Evolutionary conservation across 1,140 invertebrate genomes (phyloP).

Genomic region (Tigriopus japonicus): DNA sequence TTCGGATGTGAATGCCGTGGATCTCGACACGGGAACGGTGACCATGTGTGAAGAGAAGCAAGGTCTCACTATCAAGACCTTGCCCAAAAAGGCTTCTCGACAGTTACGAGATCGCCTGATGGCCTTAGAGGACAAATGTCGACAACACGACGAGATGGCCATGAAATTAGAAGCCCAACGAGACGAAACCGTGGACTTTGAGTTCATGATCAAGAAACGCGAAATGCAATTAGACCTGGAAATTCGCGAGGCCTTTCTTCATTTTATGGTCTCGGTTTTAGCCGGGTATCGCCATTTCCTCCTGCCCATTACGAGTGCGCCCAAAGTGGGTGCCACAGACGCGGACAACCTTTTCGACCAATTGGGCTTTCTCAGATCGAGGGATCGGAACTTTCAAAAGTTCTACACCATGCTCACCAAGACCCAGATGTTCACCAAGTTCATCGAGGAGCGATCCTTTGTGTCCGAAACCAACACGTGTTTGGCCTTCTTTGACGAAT

Average conservation of each 20-base stretch:
- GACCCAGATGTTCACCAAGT: constrained; percentile 84
- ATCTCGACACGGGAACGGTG: constrained; percentile 87
- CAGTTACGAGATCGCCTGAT: constrained; percentile 51
- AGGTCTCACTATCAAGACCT: constrained; percentile 53
- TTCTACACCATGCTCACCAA: constrained; percentile 73
- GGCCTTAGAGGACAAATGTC: constrained; percentile 38
- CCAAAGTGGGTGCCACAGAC: constrained; percentile 80
- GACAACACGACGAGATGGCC: constrained; percentile 27
- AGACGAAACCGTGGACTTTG: constrained; percentile 4
- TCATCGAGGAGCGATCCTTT: constrained; percentile 96
- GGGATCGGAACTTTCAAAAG: constrained; percentile 66
- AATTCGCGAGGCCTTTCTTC: constrained; percentile 4
- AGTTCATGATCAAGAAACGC: constrained; percentile 6
- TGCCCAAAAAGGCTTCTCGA: constrained; percentile 71
- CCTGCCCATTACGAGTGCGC: constrained; percentile 82
- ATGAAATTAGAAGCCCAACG: constrained; percentile 47
- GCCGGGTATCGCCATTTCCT: constrained; percentile 77
- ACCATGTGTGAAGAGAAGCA: neutral
- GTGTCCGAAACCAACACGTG: constrained; percentile 83
- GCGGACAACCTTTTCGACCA: constrained; percentile 79
- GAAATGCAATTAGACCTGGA: constrained; percentile 8
- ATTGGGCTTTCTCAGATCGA: constrained; percentile 36
- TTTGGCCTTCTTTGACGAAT: constrained; percentile 95
- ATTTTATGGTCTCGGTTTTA: constrained; percentile 82
- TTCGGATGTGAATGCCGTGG: constrained; percentile 86